Percentiles rank a stretch among this genome's conserved stretches.
Evolutionary conservation across 2,797 vertebrate genomes (phyloP).

Genomic region (Oreortyx pictus): DNA sequence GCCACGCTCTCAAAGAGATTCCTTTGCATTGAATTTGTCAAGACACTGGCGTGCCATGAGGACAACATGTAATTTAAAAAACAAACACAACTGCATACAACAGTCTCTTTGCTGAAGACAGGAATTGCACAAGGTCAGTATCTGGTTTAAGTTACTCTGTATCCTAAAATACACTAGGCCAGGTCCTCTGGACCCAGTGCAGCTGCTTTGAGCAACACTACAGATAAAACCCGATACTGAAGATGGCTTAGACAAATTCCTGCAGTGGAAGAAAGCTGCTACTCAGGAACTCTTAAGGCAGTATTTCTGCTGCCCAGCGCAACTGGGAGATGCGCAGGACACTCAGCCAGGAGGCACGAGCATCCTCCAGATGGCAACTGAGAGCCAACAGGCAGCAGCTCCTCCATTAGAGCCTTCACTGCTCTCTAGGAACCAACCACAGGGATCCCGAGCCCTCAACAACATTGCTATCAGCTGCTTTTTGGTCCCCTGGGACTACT

Average conservation of each 20-base stretch:
- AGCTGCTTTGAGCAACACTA: constrained; percentile 54
- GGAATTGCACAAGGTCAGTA: constrained; percentile 47
- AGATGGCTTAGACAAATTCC: constrained; percentile 61
- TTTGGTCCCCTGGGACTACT: not conserved
- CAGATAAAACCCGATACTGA: constrained; percentile 59
- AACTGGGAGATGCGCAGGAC: not conserved
- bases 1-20: not conserved
- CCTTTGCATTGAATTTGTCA: constrained; percentile 13
- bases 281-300: constrained; percentile 4
- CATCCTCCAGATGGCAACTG: not conserved
- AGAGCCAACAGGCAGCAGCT: not conserved
- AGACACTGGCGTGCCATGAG: not conserved
- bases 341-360: not conserved
- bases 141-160: constrained; percentile 56
- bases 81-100: constrained; percentile 53
- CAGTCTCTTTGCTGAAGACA: constrained; percentile 1
- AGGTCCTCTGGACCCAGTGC: constrained; percentile 28
- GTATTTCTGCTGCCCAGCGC: not conserved
- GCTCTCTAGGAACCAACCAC: not conserved
- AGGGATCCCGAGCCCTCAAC: not conserved
- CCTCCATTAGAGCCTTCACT: not conserved
- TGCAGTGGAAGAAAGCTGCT: constrained; percentile 32
- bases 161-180: constrained; percentile 57
- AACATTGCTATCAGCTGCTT: not conserved
- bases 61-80: constrained; percentile 2